Evolutionary conservation across 2,113 vertebrate species (phyloP), one percentile per base, ranked within the genome.

Genomic region (Microcebus griseorufus): DNA sequence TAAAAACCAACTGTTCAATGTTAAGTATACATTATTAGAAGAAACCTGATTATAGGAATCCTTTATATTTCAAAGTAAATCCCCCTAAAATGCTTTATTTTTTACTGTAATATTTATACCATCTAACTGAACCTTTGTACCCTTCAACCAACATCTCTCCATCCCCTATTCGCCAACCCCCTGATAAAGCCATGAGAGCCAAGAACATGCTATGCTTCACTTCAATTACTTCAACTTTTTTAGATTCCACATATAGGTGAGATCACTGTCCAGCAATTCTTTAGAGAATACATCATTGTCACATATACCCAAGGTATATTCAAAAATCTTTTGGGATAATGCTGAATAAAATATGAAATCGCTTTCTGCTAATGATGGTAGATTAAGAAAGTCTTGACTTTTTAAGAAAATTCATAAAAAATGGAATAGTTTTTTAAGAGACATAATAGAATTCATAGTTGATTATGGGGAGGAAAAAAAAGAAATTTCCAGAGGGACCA

Each of bases 371-470:
- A 34, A 39, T 55, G 39, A 64, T 75, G 62, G 4, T 37, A 93
- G 70, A 93, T 93, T 53, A 94, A 96, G 34, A 58, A 69, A 62
- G 1, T 42, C 18, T 64, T 85, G 32, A 62, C 32, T 80, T 83
- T 55, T 20, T 48, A 65, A 62, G 12, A 83, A 84, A 95, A 97
- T 90, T 92, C 45, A 69, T 45, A 76, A 65, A 81, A 85, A 37
- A 22, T 45, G 6, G 72, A 69, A 53, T 82, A 9, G 6, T 88
- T 90, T 88, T 88, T 45, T 78, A 93, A 82, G 37, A 87, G 9
- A 70, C 4, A 37, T 42, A 67, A 84, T n/a, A 93, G 45, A 11
- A 88, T 81, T 93, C 91, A 92, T 23, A 89, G 39, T 25, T 90
- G 70, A 81, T 88, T 88, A 67, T 67, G 29, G 3, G 6, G 3